Base-by-base conservation (phyloP, 2,113 vertebrate species). In the Phalacrocorax pelagicus region DNA sequence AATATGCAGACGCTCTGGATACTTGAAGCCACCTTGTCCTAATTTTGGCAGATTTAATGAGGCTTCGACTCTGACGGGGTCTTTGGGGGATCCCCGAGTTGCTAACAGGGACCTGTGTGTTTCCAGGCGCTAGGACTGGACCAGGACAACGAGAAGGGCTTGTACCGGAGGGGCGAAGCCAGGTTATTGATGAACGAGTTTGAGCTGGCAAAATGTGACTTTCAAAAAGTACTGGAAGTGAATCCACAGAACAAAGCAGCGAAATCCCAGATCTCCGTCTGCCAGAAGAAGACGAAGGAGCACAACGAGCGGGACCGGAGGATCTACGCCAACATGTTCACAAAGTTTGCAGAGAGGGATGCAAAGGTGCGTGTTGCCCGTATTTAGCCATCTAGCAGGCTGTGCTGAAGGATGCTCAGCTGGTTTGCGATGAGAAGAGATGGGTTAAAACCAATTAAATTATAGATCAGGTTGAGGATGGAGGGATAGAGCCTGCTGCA, bases 261-360 rank as follows among this genome's bases (percentile, higher is more conserved):
- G 1, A 98, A 97, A 10, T 97, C 97, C 61, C 99, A 99, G 97
- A 99, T 99, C 88, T 97, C 97, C 2, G 61, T 98, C 94, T 99
- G 99, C 97, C 99, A 99, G 97, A 98, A 96, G 67, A 99, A 99
- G 72, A 99, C 99, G 0, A 99, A 99, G 93, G 99, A 99, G 87
- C 99, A 99, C 97, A 98, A 99, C 0, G 99, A 99, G 93, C 97
- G 97, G 55, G 99, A 99, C 98, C 98, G 99, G 94, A 99, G 88
- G 97, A 99, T 98, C 91, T 99, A 99, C 0, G 99, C 99, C 97
- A 99, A 99, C 98, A 99, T 99, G 99, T 99, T 99, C 97, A 96
- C 99, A 74, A 99, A 99, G 96, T 99, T 99, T 73, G 99, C 99
- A 2, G 99, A 99, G 94, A 98, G 97, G 84, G 99, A 99, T 1